phyloP scores from a whole-genome alignment of 2,113 vertebrate species.

The Phrynosoma platyrhinos region DNA sequence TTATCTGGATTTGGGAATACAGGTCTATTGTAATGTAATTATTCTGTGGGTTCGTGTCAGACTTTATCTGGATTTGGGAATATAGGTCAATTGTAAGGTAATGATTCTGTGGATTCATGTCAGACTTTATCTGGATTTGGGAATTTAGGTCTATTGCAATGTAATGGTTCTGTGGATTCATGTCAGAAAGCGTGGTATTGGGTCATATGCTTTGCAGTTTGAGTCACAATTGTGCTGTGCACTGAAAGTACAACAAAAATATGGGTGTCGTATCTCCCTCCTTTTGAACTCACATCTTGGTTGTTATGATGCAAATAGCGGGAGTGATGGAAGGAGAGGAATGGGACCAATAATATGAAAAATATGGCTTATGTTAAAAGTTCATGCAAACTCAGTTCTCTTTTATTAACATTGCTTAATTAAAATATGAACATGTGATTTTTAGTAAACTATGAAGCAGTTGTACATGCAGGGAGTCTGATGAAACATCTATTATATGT shows the following conservation, averaged over 20 bases:
- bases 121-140: too few relatives aligned
- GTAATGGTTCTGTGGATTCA: too few relatives aligned
- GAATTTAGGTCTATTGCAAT: too few relatives aligned
- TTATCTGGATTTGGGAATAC: too few relatives aligned
- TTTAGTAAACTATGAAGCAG: too few relatives aligned
- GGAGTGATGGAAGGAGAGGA: not conserved
- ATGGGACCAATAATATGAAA: not conserved
- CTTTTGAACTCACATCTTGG: not conserved
- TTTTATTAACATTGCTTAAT: not conserved
- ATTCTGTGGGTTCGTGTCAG: too few relatives aligned
- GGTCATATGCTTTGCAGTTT: not conserved
- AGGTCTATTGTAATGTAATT: too few relatives aligned
- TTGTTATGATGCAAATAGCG: not conserved
- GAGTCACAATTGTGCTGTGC: not conserved
- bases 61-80: too few relatives aligned
- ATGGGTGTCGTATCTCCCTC: not conserved
- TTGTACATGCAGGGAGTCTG: not conserved
- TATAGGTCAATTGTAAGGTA: too few relatives aligned
- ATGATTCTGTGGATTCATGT: too few relatives aligned
- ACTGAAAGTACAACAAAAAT: not conserved
- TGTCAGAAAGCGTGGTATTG: not conserved
- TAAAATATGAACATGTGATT: not conserved
- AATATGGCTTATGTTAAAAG: not conserved
- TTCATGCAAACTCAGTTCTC: not conserved
- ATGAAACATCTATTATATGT: not conserved